A percentile compares a stretch with the other conserved stretches of the same genome.
phyloP scores from a whole-genome alignment of 2,113 vertebrate species.

The Pardalotus punctatus region DNA sequence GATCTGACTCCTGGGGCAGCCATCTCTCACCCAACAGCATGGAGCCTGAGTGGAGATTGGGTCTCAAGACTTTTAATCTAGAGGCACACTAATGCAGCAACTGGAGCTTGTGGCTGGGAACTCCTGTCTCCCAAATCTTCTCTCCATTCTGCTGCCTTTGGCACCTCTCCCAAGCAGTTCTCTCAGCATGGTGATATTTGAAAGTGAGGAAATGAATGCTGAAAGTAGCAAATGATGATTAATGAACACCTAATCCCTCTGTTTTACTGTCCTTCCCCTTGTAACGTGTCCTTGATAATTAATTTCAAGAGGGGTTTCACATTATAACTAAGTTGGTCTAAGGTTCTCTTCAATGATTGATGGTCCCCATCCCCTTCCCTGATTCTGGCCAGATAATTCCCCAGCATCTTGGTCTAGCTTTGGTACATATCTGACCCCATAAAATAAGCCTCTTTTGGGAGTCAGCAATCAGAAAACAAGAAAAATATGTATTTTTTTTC shows the following conservation, averaged over 20 bases:
- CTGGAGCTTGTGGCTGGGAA: neutral
- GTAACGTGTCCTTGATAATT: neutral
- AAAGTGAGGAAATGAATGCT: neutral
- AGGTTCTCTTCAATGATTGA: neutral
- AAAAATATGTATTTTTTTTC: neutral
- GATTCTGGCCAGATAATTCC: neutral
- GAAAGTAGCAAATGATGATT: conserved; percentile 35
- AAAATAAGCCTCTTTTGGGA: neutral
- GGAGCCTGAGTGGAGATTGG: neutral
- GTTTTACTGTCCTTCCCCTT: neutral
- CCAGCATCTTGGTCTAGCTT: neutral
- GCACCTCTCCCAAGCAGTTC: neutral
- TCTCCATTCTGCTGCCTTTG: neutral
- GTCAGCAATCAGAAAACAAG: neutral
- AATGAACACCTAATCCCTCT: neutral
- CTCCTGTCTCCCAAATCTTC: neutral
- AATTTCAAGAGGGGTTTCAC: neutral
- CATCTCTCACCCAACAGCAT: neutral
- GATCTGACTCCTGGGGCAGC: neutral
- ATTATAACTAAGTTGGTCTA: neutral
- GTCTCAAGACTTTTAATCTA: neutral
- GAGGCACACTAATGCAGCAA: neutral
- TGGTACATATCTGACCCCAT: neutral
- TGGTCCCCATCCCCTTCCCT: neutral
- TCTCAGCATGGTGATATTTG: neutral